Percentiles rank a stretch among this genome's conserved stretches.
phyloP scores from a whole-genome alignment of 2,797 vertebrate genomes.

The Siniperca undulata region DNA sequence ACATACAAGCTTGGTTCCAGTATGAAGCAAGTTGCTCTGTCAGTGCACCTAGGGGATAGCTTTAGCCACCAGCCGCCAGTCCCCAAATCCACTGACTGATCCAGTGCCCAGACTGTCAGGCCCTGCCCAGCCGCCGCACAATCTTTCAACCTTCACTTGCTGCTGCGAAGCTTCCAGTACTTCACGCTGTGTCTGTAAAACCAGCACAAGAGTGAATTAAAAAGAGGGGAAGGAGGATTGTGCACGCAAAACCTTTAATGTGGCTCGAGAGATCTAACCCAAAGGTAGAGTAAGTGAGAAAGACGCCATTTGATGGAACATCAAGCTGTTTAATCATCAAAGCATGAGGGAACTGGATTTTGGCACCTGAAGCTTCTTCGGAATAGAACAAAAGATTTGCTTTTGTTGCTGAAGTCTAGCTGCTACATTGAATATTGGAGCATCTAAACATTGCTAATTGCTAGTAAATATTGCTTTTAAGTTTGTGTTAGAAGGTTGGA shows the following conservation, averaged over 20 bases:
- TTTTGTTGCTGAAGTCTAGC: slow-evolving; percentile 41
- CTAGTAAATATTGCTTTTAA: slow-evolving; percentile 41
- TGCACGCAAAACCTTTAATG: slow-evolving; percentile 8
- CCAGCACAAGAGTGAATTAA: slow-evolving; percentile 3
- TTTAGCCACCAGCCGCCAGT: slow-evolving; percentile 75
- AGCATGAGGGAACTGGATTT: background rate
- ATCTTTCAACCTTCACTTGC: slow-evolving; percentile 73
- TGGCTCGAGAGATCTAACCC: slow-evolving; percentile 34
- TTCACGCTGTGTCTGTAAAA: slow-evolving; percentile 46
- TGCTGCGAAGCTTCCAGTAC: slow-evolving; percentile 51
- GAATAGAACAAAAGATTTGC: background rate
- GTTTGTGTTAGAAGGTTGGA: slow-evolving; percentile 12
- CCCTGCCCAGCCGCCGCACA: slow-evolving; percentile 64
- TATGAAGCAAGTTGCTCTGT: slow-evolving; percentile 71
- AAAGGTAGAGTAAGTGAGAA: slow-evolving; percentile 30
- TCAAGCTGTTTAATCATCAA: slow-evolving; percentile 46
- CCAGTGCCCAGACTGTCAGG: slow-evolving; percentile 82
- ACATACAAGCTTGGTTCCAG: slow-evolving; percentile 56
- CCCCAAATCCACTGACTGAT: slow-evolving; percentile 84
- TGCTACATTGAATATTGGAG: slow-evolving; percentile 9
- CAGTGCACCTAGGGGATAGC: slow-evolving; percentile 77
- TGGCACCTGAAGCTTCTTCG: slow-evolving; percentile 26
- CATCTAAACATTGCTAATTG: slow-evolving; percentile 57
- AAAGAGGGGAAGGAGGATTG: background rate
- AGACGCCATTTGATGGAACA: slow-evolving; percentile 27